Evolutionary conservation across 2,113 vertebrate species (phyloP).

Genomic region (Zosterops lateralis): DNA sequence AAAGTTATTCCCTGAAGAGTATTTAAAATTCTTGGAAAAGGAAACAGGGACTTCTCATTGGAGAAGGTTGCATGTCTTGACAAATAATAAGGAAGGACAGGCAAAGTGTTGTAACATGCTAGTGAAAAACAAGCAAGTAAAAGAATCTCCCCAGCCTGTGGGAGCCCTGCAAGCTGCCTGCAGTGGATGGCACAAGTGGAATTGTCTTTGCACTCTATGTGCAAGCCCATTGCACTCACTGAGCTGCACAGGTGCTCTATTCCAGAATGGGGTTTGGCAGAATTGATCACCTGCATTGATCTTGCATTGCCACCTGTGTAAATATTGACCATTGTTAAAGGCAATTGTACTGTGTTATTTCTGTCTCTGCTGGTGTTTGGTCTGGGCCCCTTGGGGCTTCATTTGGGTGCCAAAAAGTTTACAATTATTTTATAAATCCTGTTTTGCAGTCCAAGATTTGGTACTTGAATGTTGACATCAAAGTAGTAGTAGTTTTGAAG

Average conservation of each 20-base stretch:
- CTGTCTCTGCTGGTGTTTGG: not conserved
- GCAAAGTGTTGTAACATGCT: not conserved
- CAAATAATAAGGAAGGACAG: not conserved
- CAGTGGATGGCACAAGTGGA: not conserved
- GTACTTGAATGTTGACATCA: not conserved
- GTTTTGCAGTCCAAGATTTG: not conserved
- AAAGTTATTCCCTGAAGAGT: not conserved
- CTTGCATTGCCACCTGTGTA: not conserved
- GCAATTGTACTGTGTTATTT: not conserved
- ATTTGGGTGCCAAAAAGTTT: not conserved
- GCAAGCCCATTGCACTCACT: not conserved
- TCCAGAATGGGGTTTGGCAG: not conserved
- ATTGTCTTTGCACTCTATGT: not conserved
- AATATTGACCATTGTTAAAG: not conserved
- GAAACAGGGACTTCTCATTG: fast-evolving
- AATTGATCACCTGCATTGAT: not conserved
- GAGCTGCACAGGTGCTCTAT: not conserved
- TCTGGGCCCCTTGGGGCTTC: not conserved
- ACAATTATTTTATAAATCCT: not conserved
- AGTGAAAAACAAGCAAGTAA: not conserved
- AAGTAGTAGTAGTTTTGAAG: not conserved
- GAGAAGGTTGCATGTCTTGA: not conserved
- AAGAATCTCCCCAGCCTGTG: not conserved
- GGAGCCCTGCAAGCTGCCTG: not conserved
- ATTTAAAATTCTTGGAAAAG: not conserved